A percentile compares a stretch with the other conserved stretches of the same genome.
Conservation (phyloP, 2,797 vertebrate genomes). For the Cossypha polioptera region DNA sequence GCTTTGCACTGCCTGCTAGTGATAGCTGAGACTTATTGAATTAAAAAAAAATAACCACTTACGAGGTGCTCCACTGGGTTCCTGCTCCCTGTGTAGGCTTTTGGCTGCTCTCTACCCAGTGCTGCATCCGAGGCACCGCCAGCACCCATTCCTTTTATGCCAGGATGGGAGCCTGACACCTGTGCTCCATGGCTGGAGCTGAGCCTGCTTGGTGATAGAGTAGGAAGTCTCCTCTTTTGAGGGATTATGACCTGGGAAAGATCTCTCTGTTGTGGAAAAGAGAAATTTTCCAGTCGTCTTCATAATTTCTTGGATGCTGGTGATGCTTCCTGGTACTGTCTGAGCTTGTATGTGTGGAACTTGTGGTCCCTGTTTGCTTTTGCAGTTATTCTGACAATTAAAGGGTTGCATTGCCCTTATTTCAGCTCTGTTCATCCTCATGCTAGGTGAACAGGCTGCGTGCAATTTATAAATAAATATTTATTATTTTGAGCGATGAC, state of each 20-base stretch:
- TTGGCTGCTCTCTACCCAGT: not conserved
- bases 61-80: not conserved
- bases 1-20: not conserved
- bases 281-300: not conserved
- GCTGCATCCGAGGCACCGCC: not conserved
- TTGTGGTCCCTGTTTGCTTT: not conserved
- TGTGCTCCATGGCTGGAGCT: not conserved
- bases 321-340: not conserved
- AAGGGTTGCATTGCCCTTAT: not conserved
- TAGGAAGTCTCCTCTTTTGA: conserved; percentile 22
- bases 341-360: not conserved
- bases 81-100: not conserved
- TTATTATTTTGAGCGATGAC: conserved; percentile 55
- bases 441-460: not conserved
- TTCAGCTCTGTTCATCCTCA: not conserved
- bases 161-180: not conserved
- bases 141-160: not conserved
- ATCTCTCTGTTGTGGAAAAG: not conserved
- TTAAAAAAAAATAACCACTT: not conserved
- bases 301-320: not conserved
- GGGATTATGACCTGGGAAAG: conserved; percentile 5
- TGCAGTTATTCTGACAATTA: not conserved
- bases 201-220: conserved; percentile 22
- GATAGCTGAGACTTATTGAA: conserved; percentile 38
- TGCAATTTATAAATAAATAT: conserved; percentile 55